Percentiles rank a stretch among this genome's conserved stretches.
These are phyloP conservation scores for Buphagus erythrorhynchus DNA, from an alignment of 2,797 vertebrate species.

Conservation along the genomic window DNA sequence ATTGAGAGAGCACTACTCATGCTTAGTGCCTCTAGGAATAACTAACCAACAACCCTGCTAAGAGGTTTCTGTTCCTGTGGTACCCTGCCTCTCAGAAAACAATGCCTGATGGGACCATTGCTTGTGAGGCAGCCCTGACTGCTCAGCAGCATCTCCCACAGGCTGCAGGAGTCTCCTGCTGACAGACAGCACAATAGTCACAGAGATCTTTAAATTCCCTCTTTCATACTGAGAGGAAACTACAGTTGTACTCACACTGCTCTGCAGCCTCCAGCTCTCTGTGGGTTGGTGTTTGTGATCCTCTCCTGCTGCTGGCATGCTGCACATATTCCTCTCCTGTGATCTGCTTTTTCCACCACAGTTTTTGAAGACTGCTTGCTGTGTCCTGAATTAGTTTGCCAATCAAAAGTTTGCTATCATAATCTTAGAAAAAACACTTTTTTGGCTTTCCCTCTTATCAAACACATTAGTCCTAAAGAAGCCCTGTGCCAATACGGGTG, in stretches of 20 bases:
- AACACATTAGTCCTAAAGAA: not conserved
- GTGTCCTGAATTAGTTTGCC: not conserved
- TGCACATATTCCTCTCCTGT: not conserved
- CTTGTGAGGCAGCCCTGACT: not conserved
- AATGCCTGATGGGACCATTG: accelerated
- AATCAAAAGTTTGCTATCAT: not conserved
- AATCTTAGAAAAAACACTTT: not conserved
- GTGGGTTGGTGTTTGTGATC: accelerated
- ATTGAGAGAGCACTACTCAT: accelerated
- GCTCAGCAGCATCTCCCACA: not conserved
- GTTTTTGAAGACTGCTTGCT: not conserved
- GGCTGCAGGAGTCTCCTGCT: not conserved
- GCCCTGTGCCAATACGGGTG: accelerated
- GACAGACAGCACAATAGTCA: accelerated
- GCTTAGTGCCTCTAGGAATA: not conserved
- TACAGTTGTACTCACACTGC: not conserved
- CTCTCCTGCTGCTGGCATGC: not conserved
- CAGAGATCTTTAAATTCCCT: not conserved
- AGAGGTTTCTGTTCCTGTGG: not conserved
- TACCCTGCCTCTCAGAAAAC: accelerated
- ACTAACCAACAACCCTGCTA: not conserved
- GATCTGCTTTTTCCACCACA: not conserved
- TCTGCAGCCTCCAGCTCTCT: not conserved
- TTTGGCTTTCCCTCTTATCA: accelerated
- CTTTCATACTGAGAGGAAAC: not conserved